Percentiles rank a stretch among this genome's conserved stretches.
Evolutionary conservation across 2,113 vertebrate genomes (phyloP).

Genomic region (Stomatorhinus ivindoensis): DNA sequence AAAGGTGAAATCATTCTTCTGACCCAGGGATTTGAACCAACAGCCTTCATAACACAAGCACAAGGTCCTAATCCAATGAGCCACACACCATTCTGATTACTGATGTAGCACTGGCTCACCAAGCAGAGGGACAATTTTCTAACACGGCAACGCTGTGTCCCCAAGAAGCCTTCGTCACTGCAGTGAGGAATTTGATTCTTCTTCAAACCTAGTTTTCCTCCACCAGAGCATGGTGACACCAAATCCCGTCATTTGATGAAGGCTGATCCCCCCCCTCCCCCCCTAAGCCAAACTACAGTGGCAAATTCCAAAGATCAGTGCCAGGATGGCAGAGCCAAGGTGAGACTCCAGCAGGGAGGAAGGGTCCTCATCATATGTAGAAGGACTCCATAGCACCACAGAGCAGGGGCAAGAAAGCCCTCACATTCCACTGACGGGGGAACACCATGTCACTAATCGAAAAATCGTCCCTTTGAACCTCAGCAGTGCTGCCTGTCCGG

Average conservation of each 20-base stretch:
- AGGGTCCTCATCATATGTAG: not conserved
- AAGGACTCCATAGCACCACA: not conserved
- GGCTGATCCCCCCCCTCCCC: not conserved
- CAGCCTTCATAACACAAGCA: not conserved
- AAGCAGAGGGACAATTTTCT: not conserved
- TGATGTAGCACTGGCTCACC: not conserved
- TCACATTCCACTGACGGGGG: not conserved
- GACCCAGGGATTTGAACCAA: not conserved
- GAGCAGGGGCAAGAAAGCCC: not conserved
- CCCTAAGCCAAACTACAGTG: not conserved
- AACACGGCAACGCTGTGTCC: not conserved
- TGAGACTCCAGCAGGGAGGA: not conserved
- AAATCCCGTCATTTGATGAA: not conserved
- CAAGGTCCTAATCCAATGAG: not conserved
- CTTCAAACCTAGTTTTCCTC: not conserved
- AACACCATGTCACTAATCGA: not conserved
- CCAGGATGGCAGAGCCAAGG: not conserved
- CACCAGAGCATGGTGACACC: not conserved
- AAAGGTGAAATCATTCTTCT: not conserved
- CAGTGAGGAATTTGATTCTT: not conserved
- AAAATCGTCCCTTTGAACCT: constrained; percentile 21
- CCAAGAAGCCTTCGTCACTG: not conserved
- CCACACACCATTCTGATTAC: not conserved
- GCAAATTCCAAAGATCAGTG: not conserved
- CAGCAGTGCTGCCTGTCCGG: constrained; percentile 8